phyloP scores from a whole-genome alignment of 37 sponge, comb jelly and placozoan genomes.

The Hexactinellida sp. region DNA sequence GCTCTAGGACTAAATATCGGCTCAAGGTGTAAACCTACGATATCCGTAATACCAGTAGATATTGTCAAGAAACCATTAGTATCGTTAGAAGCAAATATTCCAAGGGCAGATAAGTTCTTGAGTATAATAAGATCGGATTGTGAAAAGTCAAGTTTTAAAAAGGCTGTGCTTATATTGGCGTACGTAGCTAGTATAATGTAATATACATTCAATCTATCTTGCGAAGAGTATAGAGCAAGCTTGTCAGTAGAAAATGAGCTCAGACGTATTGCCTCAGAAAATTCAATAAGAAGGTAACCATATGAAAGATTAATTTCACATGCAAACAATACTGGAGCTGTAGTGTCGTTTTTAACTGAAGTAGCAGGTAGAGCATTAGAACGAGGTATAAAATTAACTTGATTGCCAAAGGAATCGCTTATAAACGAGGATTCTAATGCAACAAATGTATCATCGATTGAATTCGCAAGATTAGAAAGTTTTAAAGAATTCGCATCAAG shows the following conservation, averaged over 20 bases:
- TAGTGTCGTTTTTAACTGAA: slow-evolving; percentile 41
- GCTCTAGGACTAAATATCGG: slow-evolving; percentile 11
- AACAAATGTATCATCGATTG: slow-evolving; percentile 41
- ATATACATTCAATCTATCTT: slow-evolving; percentile 27
- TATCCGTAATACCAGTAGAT: slow-evolving; percentile 10
- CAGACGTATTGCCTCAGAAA: slow-evolving; percentile 69
- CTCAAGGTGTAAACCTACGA: background rate
- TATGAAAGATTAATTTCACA: slow-evolving; percentile 49
- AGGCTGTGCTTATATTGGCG: slow-evolving; percentile 34
- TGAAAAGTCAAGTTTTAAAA: slow-evolving; percentile 31
- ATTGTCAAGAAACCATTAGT: slow-evolving; percentile 51
- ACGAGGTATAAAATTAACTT: slow-evolving; percentile 19
- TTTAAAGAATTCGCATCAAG: slow-evolving; percentile 66
- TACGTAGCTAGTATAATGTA: slow-evolving; percentile 44
- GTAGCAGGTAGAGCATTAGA: slow-evolving; percentile 30
- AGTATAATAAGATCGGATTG: slow-evolving; percentile 43
- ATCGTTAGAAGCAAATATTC: slow-evolving; percentile 31
- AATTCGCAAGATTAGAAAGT: slow-evolving; percentile 31
- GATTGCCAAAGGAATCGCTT: slow-evolving; percentile 45
- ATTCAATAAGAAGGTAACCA: slow-evolving; percentile 29
- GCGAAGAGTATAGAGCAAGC: slow-evolving; percentile 39
- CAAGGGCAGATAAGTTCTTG: slow-evolving; percentile 38
- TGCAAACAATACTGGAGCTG: slow-evolving; percentile 31
- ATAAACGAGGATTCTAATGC: slow-evolving; percentile 30
- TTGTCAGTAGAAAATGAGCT: slow-evolving; percentile 30